Evolutionary conservation across 2,888 invertebrate genomes (phyloP), one percentile per base, ranked within the genome.

Genomic region (Drosophila lacicola): DNA sequence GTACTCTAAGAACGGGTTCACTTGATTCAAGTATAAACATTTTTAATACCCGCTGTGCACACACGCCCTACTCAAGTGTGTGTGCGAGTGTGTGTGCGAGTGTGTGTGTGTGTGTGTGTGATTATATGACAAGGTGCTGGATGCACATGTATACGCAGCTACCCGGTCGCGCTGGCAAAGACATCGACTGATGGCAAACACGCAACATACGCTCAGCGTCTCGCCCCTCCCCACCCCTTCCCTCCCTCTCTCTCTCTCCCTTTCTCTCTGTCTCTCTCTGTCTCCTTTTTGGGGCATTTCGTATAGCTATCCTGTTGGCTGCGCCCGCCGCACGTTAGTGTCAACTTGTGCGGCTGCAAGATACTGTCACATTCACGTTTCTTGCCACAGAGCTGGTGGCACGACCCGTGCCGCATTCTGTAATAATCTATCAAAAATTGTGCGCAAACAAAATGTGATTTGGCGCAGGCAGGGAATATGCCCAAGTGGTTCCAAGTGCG

Each of bases 371-470:
- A 73, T 60, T 63, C 60, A 49, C 41, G 50, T 55, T 42, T 37
- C 67, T 53, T 46, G 33, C 50, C 51, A 13, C 14, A 21, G 57
- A 21, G 17, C 37, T 44, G 33, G 19, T 19, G 6, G 21, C 39
- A 42, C 9, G 14, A 29, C 29, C 13, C 49, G 19, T 42, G 54
- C 58, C 58, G 70, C 86, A 82, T 74, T 87, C 88, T 73, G 70
- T 74, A 89, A 88, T 85, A 89, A 85, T 85, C 90, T 85, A 88
- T 85, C 84, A 85, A 85, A 85, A 85, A 83, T 88, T 88, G 73
- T 85, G 72, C 74, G 90, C 90, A 85, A 85, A 85, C 84, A 85
- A 88, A 85, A 88, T 85, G 80, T 82, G 84, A 89, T 89, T 85
- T 85, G 77, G 82, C 76, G 61, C 68, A 47, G 70, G 60, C 67